These are phyloP conservation scores for Dynastes hyllus DNA, from an alignment of 2,888 invertebrate species.

Conservation along the genomic window DNA sequence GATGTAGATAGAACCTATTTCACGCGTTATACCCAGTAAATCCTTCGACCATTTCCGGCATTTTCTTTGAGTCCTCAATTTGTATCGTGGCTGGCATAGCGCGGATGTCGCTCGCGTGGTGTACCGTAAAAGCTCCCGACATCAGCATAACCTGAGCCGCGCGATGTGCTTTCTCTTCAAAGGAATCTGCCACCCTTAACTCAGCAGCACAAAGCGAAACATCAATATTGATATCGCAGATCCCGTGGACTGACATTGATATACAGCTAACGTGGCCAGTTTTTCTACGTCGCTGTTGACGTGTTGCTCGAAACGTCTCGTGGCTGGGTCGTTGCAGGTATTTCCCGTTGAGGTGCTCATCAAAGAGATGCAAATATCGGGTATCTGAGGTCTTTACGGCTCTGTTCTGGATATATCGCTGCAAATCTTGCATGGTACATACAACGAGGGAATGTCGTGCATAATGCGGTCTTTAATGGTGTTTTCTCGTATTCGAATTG, in stretches of 20 bases:
- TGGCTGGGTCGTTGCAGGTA: not conserved
- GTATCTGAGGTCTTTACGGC: too few relatives aligned
- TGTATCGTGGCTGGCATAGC: not conserved
- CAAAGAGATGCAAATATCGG: too few relatives aligned
- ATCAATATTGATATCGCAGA: not conserved
- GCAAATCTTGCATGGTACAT: too few relatives aligned
- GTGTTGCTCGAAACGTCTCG: not conserved
- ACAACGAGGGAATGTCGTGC: too few relatives aligned
- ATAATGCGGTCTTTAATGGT: too few relatives aligned
- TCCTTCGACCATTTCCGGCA: not conserved
- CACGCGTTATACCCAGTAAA: too few relatives aligned
- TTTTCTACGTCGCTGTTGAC: not conserved
- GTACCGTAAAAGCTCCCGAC: too few relatives aligned
- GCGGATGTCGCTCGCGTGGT: too few relatives aligned
- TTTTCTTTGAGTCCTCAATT: slow-evolving; percentile 10
- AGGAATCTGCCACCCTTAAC: not conserved
- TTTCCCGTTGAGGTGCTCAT: not conserved
- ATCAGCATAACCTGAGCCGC: not conserved
- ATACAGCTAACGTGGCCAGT: not conserved
- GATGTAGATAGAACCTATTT: too few relatives aligned
- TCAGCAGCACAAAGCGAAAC: not conserved
- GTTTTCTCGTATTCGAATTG: too few relatives aligned
- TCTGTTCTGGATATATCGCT: too few relatives aligned
- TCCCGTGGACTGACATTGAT: not conserved
- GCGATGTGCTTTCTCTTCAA: not conserved